Evolutionary conservation across 2,797 vertebrate species (phyloP).

Genomic region (Hapalemur alaotrensis): DNA sequence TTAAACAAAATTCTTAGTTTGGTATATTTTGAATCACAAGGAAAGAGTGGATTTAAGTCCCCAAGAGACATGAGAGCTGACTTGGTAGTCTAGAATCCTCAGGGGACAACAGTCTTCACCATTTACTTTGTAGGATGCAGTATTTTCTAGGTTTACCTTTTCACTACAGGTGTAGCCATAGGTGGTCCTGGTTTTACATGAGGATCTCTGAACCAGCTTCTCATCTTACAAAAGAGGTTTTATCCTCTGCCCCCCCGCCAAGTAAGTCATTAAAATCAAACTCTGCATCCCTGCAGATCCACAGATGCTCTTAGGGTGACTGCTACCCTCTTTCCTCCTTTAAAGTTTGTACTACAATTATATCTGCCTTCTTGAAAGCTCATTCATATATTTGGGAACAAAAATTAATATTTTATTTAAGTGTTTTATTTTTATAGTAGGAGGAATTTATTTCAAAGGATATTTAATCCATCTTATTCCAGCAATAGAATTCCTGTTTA

Average conservation of each 20-base stretch:
- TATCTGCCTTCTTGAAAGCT: background rate
- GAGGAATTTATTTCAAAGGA: background rate
- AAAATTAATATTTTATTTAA: background rate
- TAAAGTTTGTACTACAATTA: background rate
- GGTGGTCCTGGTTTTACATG: background rate
- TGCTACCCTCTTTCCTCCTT: background rate
- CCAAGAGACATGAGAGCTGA: background rate
- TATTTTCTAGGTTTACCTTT: background rate
- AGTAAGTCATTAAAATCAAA: background rate
- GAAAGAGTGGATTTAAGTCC: background rate
- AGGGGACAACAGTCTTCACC: background rate
- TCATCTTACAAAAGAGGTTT: background rate
- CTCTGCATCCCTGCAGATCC: background rate
- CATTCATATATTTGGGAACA: background rate
- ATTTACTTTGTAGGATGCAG: background rate
- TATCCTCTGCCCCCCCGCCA: background rate
- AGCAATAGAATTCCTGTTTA: constrained; percentile 1
- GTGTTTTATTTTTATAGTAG: background rate
- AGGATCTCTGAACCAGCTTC: background rate
- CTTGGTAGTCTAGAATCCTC: background rate
- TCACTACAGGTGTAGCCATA: background rate
- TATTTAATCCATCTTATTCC: background rate
- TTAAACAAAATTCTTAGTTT: background rate
- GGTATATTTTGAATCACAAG: background rate
- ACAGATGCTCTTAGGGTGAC: background rate